Evolutionary conservation across 2,113 vertebrate species (phyloP).

Genomic region (Nesogale talazaci): DNA sequence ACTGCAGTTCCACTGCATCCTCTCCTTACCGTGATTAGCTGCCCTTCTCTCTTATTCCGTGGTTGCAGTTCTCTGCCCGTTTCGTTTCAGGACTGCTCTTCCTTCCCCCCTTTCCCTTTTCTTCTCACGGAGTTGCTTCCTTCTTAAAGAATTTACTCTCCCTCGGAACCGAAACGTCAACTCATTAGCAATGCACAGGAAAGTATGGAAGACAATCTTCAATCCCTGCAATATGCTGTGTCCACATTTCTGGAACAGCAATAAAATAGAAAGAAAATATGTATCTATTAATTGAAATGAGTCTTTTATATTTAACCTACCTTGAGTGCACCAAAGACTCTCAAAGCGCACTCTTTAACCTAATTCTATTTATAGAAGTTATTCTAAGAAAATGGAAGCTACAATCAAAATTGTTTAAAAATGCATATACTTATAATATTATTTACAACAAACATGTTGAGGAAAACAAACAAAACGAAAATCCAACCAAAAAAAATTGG

Average conservation of each 20-base stretch:
- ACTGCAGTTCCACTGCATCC: background rate
- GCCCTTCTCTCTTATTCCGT: background rate
- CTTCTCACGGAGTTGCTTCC: background rate
- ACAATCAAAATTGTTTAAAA: slow-evolving; percentile 15
- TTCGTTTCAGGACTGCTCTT: background rate
- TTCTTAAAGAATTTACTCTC: background rate
- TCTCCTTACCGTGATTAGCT: background rate
- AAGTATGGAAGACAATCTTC: background rate
- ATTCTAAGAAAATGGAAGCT: background rate
- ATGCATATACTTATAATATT: background rate
- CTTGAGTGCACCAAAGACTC: background rate
- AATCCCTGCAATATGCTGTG: background rate
- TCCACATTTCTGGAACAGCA: background rate
- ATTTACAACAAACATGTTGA: background rate
- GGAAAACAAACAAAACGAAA: slow-evolving; percentile 19
- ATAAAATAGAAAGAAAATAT: background rate
- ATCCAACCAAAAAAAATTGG: background rate
- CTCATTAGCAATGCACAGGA: background rate
- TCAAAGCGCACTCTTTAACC: slow-evolving; percentile 2
- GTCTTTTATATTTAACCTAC: background rate
- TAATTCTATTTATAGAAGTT: slow-evolving; percentile 14
- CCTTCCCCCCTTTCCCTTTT: background rate
- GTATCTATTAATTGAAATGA: slow-evolving; percentile 1
- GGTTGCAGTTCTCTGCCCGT: background rate
- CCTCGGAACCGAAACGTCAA: background rate